Evolutionary conservation across 2,113 vertebrate genomes (phyloP), one percentile per base, ranked within the genome.

Genomic region (Hippocampus abdominalis): DNA sequence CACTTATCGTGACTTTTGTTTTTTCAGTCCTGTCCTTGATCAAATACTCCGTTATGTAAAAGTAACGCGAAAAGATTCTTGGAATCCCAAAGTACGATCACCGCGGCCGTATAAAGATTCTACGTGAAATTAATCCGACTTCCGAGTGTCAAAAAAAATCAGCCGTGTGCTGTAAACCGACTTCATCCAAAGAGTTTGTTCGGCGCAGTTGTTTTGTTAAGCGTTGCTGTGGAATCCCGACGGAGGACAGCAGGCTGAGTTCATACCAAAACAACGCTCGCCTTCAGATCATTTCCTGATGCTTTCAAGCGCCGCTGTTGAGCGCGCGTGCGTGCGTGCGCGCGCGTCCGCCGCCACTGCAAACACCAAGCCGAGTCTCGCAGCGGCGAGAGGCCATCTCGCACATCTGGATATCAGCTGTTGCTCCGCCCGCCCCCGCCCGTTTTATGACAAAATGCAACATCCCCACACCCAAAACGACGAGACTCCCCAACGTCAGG

Each of bases 341-440:
- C 10, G 54, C 13, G 56, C 29, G 25, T 8, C 25, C 23, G 12
- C 27, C 57, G 27, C 27, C 57, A 32, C 57, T 29, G 27, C 32
- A 56, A 27, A 80, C 60, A 40, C 63, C 6, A 64, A 79, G 70
- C 51, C 65, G 61, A 39, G 72, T 49, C 65, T n/a, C 66, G 12
- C 39, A 36, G 20, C 74, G 78, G 32, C 32, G 32, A 36, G 32
- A 75, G 79, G 68, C 60, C 53, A 44, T 81, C 56, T 76, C 72
- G 20, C 59, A 90, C 89, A 90, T 90, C 86, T 90, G 89, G 85
- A 77, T 71, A 78, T 87, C 86, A 85, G 86, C 85, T 89, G 85
- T 64, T 66, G 71, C 27, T 76, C 79, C 78, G 74, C 79, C 83
- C 83, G 70, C 82, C 76, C 74, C 51, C 73, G 64, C 53, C 80